Evolutionary conservation across 2,113 vertebrate genomes (phyloP).

Genomic region (Pleuronectes platessa): DNA sequence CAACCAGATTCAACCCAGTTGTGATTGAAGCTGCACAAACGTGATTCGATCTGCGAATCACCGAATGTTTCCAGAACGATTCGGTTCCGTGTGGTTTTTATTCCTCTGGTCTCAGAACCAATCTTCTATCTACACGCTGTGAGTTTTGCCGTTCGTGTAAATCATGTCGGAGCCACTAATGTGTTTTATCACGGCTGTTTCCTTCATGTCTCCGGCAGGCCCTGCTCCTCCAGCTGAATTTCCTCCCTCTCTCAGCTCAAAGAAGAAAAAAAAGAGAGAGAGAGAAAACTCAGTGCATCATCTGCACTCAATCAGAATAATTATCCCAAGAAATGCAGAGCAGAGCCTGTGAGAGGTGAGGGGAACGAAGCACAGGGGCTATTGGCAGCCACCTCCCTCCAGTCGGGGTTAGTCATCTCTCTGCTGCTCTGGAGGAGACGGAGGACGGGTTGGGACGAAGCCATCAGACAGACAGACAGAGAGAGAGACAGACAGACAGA

Average conservation of each 20-base stretch:
- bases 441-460: slow-evolving; percentile 43
- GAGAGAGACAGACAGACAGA: neutral
- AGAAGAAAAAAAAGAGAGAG: neutral
- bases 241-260: slow-evolving; percentile 39
- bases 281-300: slow-evolving; percentile 52
- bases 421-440: slow-evolving; percentile 57
- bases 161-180: slow-evolving; percentile 49
- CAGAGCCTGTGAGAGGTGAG: slow-evolving; percentile 67
- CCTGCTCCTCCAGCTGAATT: slow-evolving; percentile 63
- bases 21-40: too few relatives aligned
- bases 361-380: slow-evolving; percentile 68
- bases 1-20: too few relatives aligned
- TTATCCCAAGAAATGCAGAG: slow-evolving; percentile 68
- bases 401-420: slow-evolving; percentile 71
- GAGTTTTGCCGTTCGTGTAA: slow-evolving; percentile 40
- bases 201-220: slow-evolving; percentile 55
- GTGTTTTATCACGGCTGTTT: slow-evolving; percentile 57
- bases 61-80: neutral
- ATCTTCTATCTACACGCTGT: slow-evolving; percentile 9
- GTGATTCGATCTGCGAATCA: neutral
- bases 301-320: slow-evolving; percentile 78
- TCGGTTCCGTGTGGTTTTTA: neutral
- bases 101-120: slow-evolving; percentile 18
- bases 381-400: slow-evolving; percentile 64
- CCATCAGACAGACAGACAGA: slow-evolving; percentile 44